phyloP scores from a whole-genome alignment of 2,888 invertebrate genomes.

The Hanleya hanleyi region DNA sequence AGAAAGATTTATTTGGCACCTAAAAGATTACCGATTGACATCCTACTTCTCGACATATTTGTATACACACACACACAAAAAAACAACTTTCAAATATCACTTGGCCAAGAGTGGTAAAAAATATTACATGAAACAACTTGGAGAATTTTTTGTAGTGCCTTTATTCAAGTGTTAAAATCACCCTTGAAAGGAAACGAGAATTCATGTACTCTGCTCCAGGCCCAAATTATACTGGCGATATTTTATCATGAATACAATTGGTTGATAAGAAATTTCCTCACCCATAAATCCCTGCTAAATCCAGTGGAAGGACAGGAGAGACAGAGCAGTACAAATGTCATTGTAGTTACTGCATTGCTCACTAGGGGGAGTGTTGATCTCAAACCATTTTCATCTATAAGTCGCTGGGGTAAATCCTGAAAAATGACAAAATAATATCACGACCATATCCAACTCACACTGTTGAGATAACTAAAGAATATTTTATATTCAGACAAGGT shows the following conservation, averaged over 20 bases:
- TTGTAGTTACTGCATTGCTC: slow-evolving; percentile 6
- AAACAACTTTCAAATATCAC: no score
- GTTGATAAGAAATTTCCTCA: not conserved
- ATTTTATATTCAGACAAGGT: no score
- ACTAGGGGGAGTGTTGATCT: slow-evolving; percentile 11
- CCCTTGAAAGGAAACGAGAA: no score
- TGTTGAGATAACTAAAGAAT: no score
- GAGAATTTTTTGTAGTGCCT: not conserved
- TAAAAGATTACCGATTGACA: no score
- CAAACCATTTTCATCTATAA: not conserved
- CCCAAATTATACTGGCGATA: not conserved
- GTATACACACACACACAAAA: no score
- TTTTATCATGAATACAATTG: not conserved
- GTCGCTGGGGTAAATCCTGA: not conserved
- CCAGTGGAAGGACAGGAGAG: slow-evolving; percentile 8
- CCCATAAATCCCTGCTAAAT: slow-evolving; percentile 23
- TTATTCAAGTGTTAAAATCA: not conserved
- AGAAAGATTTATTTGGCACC: no score
- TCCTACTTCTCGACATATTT: no score
- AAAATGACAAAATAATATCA: not conserved
- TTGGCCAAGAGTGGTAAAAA: no score
- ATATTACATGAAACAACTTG: not conserved
- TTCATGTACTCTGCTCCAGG: no score
- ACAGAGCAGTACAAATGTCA: slow-evolving; percentile 16
- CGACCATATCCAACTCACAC: not conserved